phyloP scores from a whole-genome alignment of 1,140 invertebrate species.

The Drosophila lowei region DNA sequence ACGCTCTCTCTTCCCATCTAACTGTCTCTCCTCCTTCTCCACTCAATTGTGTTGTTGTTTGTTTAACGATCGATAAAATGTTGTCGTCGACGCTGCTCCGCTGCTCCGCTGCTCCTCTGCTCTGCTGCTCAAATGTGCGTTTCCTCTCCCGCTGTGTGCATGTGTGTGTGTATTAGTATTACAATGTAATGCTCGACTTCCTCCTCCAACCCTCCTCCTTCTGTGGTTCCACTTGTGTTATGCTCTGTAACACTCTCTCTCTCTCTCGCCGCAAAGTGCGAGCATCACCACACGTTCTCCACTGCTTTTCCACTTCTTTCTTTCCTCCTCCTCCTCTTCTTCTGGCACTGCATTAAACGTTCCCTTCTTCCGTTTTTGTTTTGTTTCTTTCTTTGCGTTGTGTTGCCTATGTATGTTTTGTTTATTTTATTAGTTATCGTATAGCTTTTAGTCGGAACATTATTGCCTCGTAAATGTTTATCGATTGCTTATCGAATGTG shows the following conservation, averaged over 20 bases:
- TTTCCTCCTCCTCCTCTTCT: neutral
- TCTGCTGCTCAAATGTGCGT: conserved; percentile 17
- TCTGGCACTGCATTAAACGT: no score
- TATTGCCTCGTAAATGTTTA: conserved; percentile 51
- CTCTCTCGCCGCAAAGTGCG: conserved; percentile 25
- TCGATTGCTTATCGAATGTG: conserved; percentile 46
- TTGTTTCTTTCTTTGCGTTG: neutral
- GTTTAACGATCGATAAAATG: conserved; percentile 72
- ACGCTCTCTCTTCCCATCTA: conserved; percentile 8
- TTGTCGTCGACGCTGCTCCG: conserved; percentile 51
- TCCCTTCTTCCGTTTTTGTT: conserved; percentile 19
- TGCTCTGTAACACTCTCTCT: no score
- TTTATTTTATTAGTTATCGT: conserved; percentile 69
- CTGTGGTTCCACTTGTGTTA: neutral
- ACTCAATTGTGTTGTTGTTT: conserved; percentile 29
- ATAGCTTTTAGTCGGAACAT: conserved; percentile 59
- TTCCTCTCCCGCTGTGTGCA: conserved; percentile 34
- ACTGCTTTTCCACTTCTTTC: neutral
- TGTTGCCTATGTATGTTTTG: conserved; percentile 24
- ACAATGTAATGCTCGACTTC: conserved; percentile 65
- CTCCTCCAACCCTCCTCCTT: neutral
- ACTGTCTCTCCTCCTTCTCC: no score
- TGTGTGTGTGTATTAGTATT: conserved; percentile 50
- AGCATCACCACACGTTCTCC: neutral
- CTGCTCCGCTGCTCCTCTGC: neutral